Evolutionary conservation across 2,888 invertebrate species (phyloP).

Genomic region (Mesorhabditis spiculigera): DNA sequence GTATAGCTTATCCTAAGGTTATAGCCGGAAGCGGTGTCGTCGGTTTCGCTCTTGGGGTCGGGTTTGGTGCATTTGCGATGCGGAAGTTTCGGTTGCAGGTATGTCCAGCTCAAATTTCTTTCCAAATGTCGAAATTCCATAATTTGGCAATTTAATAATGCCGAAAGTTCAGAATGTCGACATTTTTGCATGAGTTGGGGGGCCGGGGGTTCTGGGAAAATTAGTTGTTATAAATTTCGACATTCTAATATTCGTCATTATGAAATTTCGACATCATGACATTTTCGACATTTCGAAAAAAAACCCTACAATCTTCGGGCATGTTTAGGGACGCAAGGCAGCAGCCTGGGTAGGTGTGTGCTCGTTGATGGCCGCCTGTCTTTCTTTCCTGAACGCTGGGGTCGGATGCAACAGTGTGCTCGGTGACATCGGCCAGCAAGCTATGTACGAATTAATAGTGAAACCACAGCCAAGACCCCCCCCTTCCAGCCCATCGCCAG

Average conservation of each 20-base stretch:
- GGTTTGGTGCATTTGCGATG: conserved; percentile 42
- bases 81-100: conserved; percentile 37
- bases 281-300: neutral
- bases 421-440: conserved; percentile 46
- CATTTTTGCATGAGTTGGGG: too few relatives aligned
- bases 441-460: neutral
- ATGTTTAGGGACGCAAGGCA: conserved; percentile 43
- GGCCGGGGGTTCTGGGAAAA: too few relatives aligned
- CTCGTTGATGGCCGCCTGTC: conserved; percentile 44
- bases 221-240: too few relatives aligned
- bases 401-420: conserved; percentile 55
- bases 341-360: conserved; percentile 48
- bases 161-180: too few relatives aligned
- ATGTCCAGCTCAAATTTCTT: too few relatives aligned
- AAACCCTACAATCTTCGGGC: neutral
- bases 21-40: conserved; percentile 40
- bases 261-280: too few relatives aligned
- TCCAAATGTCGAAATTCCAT: too few relatives aligned
- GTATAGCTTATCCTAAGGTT: conserved; percentile 7
- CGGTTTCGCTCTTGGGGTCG: conserved; percentile 47
- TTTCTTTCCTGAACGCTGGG: conserved; percentile 47
- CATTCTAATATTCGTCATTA: too few relatives aligned
- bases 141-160: too few relatives aligned
- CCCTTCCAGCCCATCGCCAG: too few relatives aligned
- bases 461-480: too few relatives aligned